phyloP scores from a whole-genome alignment of 1,140 invertebrate genomes.

The Reticulitermes speratus region DNA sequence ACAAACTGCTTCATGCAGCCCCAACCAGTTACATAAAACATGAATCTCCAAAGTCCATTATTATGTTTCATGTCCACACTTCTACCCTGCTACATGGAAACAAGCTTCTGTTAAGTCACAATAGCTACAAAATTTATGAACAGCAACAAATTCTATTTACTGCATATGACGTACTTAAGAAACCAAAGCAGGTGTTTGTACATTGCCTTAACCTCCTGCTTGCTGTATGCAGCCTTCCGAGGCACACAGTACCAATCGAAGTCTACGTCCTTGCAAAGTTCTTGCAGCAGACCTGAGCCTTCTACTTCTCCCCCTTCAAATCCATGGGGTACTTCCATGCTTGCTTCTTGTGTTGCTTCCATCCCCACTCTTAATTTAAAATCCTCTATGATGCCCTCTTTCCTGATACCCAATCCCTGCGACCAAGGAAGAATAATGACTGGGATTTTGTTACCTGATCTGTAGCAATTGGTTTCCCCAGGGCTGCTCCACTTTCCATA shows the following conservation, averaged over 20 bases:
- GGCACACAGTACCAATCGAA: not conserved
- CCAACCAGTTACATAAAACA: too few species aligned
- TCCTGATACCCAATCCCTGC: not conserved
- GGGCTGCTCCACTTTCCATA: conserved; percentile 50
- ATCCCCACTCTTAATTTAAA: not conserved
- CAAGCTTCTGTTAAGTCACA: too few species aligned
- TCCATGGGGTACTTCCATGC: not conserved
- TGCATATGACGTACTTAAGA: not conserved
- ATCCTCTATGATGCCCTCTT: not conserved
- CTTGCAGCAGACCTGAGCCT: not conserved
- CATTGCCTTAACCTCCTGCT: not conserved
- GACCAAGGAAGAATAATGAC: conserved; percentile 25
- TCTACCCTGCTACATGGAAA: too few species aligned
- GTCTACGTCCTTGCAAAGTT: too few species aligned
- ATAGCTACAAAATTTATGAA: too few species aligned
- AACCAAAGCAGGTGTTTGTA: not conserved
- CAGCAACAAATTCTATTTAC: not conserved
- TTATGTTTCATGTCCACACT: too few species aligned
- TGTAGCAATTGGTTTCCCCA: conserved; percentile 49
- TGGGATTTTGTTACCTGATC: conserved; percentile 28
- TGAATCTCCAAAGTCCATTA: too few species aligned
- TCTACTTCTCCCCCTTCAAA: not conserved
- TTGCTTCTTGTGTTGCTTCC: not conserved
- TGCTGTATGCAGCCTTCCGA: not conserved
- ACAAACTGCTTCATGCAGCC: too few species aligned